These are phyloP conservation scores for Hydraecia micacea DNA, from an alignment of 2,888 invertebrate genomes.

Conservation along the genomic window DNA sequence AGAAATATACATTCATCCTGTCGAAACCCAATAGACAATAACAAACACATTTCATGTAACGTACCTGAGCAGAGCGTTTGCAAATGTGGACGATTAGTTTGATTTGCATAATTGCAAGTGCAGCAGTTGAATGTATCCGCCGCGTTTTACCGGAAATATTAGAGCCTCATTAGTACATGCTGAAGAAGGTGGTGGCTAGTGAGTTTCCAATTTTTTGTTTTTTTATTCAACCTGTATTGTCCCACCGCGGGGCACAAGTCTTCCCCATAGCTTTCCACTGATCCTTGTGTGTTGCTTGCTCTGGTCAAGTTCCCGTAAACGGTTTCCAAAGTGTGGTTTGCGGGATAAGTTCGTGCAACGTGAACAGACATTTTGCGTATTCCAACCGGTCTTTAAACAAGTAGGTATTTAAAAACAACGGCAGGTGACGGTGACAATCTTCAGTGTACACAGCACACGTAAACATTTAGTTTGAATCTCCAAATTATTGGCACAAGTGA, in stretches of 20 bases:
- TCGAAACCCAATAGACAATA: background rate
- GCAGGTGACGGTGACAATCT: constrained; percentile 25
- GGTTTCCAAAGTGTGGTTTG: background rate
- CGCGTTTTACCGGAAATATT: background rate
- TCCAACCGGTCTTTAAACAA: background rate
- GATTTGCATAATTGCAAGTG: background rate
- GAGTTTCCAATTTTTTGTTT: too few relatives aligned
- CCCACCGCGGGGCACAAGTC: too few relatives aligned
- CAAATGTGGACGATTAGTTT: background rate
- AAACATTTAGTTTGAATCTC: constrained; percentile 32
- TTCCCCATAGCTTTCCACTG: too few relatives aligned
- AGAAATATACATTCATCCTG: background rate
- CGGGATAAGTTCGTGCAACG: background rate
- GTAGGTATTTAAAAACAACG: constrained; percentile 21
- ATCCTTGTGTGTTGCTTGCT: too few relatives aligned
- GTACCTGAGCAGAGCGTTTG: background rate
- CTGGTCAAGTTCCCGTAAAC: too few relatives aligned
- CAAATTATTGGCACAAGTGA: constrained; percentile 58
- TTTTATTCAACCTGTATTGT: too few relatives aligned
- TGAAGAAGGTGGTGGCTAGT: background rate
- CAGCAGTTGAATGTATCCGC: background rate
- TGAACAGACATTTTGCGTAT: background rate
- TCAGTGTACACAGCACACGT: constrained; percentile 7
- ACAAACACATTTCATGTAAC: background rate
- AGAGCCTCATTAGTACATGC: background rate